These are phyloP conservation scores for Actinia tenebrosa DNA, from an alignment of 64 coral and sea anemone genomes.

Conservation along the genomic window DNA sequence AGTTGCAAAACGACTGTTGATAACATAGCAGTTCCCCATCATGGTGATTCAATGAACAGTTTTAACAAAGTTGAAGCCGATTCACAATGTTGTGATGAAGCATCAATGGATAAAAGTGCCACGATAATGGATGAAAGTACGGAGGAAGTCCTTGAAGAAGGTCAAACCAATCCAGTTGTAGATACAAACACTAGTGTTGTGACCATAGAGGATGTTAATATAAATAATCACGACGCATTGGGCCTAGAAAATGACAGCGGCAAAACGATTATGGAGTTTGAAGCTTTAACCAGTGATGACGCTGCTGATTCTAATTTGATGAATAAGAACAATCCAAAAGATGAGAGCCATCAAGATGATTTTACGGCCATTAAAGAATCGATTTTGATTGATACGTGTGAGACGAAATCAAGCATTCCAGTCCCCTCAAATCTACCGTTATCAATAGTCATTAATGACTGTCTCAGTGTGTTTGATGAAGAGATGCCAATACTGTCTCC, in stretches of 20 bases:
- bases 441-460: neutral
- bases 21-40: neutral
- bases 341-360: neutral
- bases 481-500: constrained; percentile 22
- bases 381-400: too few species aligned
- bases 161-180: neutral
- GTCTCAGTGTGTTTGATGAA: neutral
- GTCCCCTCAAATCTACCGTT: neutral
- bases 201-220: neutral
- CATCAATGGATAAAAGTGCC: neutral
- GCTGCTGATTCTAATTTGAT: neutral
- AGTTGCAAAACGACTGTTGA: neutral
- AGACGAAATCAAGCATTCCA: neutral
- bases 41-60: neutral
- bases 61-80: neutral
- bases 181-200: neutral
- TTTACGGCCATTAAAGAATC: neutral
- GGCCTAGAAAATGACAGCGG: neutral
- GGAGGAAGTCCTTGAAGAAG: neutral
- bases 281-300: neutral
- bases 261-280: neutral
- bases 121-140: neutral
- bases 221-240: too few species aligned
- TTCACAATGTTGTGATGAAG: neutral
- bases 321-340: neutral